Conservation (phyloP, 2,797 vertebrate genomes). For the Sebastes ruberrimus region DNA sequence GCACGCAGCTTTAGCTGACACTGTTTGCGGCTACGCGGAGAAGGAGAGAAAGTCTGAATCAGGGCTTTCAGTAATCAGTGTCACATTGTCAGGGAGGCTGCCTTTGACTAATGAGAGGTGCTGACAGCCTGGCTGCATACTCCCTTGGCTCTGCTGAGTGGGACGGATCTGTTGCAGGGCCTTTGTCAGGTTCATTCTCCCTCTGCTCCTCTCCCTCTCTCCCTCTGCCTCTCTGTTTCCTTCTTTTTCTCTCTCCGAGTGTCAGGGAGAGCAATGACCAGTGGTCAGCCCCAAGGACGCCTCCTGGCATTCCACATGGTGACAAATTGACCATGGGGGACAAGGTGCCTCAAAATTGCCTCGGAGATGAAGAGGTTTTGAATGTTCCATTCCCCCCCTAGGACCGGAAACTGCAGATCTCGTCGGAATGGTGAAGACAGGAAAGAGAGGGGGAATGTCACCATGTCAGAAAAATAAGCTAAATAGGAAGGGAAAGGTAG, state of each 20-base stretch:
- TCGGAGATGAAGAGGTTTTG: slow-evolving; percentile 79
- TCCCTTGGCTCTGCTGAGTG: slow-evolving; percentile 82
- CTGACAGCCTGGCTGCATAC: slow-evolving; percentile 82
- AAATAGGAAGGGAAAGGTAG: slow-evolving; percentile 35
- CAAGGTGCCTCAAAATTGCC: slow-evolving; percentile 75
- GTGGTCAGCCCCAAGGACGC: slow-evolving; percentile 83
- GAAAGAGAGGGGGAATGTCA: slow-evolving; percentile 37
- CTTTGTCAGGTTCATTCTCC: slow-evolving; percentile 78
- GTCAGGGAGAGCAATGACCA: slow-evolving; percentile 83
- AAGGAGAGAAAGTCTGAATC: slow-evolving; percentile 79
- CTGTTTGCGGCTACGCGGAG: slow-evolving; percentile 67
- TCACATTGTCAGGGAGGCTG: slow-evolving; percentile 83
- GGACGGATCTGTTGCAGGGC: slow-evolving; percentile 80
- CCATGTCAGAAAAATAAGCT: slow-evolving; percentile 53
- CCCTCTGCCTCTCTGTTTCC: slow-evolving; percentile 25
- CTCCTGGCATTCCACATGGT: slow-evolving; percentile 76
- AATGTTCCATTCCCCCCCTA: slow-evolving; percentile 60
- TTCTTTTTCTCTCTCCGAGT: slow-evolving; percentile 46
- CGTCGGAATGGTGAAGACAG: slow-evolving; percentile 35
- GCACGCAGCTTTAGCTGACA: slow-evolving; percentile 65
- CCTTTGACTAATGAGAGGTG: slow-evolving; percentile 86
- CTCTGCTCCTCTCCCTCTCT: slow-evolving; percentile 40
- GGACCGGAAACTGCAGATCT: slow-evolving; percentile 66
- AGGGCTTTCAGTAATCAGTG: slow-evolving; percentile 84
- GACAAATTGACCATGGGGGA: slow-evolving; percentile 83